Base-by-base conservation (phyloP, 2,113 vertebrate species). In the Litocranius walleri region DNA sequence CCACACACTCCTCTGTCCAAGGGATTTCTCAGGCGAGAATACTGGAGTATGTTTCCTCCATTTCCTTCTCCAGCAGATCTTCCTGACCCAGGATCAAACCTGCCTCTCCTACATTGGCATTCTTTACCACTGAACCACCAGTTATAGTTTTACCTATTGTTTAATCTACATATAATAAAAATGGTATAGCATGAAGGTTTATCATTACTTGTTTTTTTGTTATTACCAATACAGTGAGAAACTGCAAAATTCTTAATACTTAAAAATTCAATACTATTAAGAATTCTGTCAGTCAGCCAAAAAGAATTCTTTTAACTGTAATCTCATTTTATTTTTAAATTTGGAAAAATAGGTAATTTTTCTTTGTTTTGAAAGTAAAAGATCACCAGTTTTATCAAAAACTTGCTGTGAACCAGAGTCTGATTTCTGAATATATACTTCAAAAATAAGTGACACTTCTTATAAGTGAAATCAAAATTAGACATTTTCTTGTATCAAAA, bases 291-390 rank as follows among this genome's bases (percentile, higher is more conserved):
- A 25, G 19, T 57, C 52, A 82, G 33, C 36, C 81, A 96, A 36
- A 40, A 78, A 56, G 77, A 62, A 43, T 56, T 81, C 15, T 40
- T 88, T 17, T 59, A 95, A 83, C 19, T 96, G 14, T 91, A 78
- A 82, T 80, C 17, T 95, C 30, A 91, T 85, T 93, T 86, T 83
- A 90, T 93, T 96, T 94, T 93, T 89, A 85, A 86, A 89, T 74
- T 74, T 88, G 59, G 43, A 89, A 59, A 80, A 64, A 40, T 7
- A 80, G 43, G 29, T 67, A 21, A 14, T 91, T 83, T 88, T 89
- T 56, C 36, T 93, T 45, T 81, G 5, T 52, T 95, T 82, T 54
- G 48, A 67, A 85, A 84, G 40, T 95, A 59, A 2, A 52, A 80
- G 1, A 84, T 64, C 52, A 90, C 40, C 23, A 85, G 8, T 89